These are phyloP conservation scores for Epicampocera succincta DNA, from an alignment of 2,888 invertebrate genomes.

Conservation along the genomic window DNA sequence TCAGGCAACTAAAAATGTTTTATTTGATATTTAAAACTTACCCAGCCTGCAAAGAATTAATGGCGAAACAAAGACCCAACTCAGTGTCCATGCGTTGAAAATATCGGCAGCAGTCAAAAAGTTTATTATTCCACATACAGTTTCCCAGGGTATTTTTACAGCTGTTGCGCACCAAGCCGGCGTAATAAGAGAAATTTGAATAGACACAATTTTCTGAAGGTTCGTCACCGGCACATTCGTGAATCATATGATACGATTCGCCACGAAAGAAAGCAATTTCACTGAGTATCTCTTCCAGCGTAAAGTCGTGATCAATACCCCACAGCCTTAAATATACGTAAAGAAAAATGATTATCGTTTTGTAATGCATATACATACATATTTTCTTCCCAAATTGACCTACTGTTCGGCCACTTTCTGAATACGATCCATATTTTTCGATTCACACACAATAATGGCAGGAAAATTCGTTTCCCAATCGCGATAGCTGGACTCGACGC, in stretches of 20 bases:
- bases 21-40: conserved; percentile 54
- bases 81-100: conserved; percentile 86
- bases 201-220: conserved; percentile 84
- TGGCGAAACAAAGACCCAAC: conserved; percentile 85
- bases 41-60: conserved; percentile 85
- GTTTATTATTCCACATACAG: conserved; percentile 84
- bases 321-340: conserved; percentile 83
- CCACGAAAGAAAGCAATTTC: conserved; percentile 88
- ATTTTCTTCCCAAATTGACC: conserved; percentile 72
- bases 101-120: conserved; percentile 86
- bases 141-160: conserved; percentile 84
- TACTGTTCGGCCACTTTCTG: conserved; percentile 86
- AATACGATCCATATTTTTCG: conserved; percentile 84
- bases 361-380: too few relatives aligned
- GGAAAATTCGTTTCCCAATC: conserved; percentile 89
- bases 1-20: background rate
- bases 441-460: conserved; percentile 87
- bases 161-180: conserved; percentile 84
- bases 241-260: conserved; percentile 85
- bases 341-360: too few relatives aligned
- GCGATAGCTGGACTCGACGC: conserved; percentile 87
- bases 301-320: conserved; percentile 86
- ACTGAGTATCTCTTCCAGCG: conserved; percentile 87
- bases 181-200: conserved; percentile 84
- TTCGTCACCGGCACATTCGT: conserved; percentile 83